phyloP scores from a whole-genome alignment of 1,140 invertebrate species.

The Stenopsyche tienmushanensis region DNA sequence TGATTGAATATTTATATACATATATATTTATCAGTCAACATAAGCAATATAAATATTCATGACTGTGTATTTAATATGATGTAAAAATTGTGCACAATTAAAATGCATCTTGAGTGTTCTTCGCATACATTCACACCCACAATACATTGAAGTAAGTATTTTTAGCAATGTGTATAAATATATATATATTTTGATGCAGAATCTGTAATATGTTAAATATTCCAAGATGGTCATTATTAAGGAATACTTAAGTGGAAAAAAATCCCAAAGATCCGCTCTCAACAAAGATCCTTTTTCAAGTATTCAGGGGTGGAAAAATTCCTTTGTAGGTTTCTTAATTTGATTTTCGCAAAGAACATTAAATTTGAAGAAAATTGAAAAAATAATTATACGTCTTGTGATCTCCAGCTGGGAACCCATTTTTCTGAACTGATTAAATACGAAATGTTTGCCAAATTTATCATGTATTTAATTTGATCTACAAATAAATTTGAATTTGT shows the following conservation, averaged over 20 bases:
- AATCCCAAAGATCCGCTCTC: neutral
- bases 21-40: too few species aligned
- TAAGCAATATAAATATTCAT: too few species aligned
- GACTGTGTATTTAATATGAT: too few species aligned
- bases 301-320: slow-evolving; percentile 14
- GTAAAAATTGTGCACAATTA: neutral
- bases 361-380: neutral
- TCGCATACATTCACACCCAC: neutral
- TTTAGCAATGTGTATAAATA: too few species aligned
- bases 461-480: too few species aligned
- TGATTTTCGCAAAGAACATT: slow-evolving; percentile 5
- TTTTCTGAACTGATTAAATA: too few species aligned
- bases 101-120: neutral
- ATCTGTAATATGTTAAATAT: slow-evolving; percentile 14
- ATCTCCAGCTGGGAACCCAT: too few species aligned
- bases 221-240: slow-evolving; percentile 15
- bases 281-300: neutral
- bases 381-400: neutral
- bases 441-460: too few species aligned
- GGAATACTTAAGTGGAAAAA: slow-evolving; percentile 2
- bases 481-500: too few species aligned
- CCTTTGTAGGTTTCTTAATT: slow-evolving; percentile 21
- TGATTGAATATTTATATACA: too few species aligned
- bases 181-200: too few species aligned
- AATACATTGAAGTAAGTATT: neutral